Evolutionary conservation across 2,113 vertebrate species (phyloP).

Genomic region (Oxyruncus cristatus): DNA sequence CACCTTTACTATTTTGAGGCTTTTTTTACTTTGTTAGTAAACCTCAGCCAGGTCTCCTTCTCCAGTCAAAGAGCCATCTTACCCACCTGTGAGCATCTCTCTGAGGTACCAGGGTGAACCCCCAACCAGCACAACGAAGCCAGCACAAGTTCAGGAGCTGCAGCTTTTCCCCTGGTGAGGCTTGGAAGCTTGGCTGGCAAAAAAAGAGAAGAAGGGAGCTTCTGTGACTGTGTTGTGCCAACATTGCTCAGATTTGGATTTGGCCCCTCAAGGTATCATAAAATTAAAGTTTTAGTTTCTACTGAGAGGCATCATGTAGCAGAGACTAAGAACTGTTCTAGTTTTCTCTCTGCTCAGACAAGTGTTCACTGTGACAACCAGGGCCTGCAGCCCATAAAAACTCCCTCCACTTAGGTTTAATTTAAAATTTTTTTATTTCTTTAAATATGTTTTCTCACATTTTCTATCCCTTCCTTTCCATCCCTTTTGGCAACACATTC

Average conservation of each 20-base stretch:
- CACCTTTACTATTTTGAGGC: neutral
- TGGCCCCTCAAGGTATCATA: neutral
- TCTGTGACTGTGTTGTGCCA: neutral
- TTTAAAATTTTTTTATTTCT: neutral
- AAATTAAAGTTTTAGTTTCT: slow-evolving; percentile 8
- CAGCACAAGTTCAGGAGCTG: neutral
- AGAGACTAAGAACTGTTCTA: neutral
- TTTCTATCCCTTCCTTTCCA: neutral
- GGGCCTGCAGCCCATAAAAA: neutral
- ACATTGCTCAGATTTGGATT: neutral
- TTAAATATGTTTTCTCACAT: neutral
- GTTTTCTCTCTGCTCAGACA: neutral
- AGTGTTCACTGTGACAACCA: neutral
- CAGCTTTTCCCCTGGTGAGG: neutral
- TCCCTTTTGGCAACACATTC: neutral
- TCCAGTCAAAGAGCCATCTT: neutral
- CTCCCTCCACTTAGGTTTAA: neutral
- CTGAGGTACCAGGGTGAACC: neutral
- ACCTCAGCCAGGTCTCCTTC: neutral
- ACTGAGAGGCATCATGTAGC: neutral
- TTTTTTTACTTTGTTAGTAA: neutral
- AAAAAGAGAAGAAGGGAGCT: neutral
- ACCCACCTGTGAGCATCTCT: neutral
- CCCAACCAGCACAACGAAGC: neutral
- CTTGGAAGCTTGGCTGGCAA: neutral